phyloP scores from a whole-genome alignment of 1,140 invertebrate species.

The Marisa cornuarietis region DNA sequence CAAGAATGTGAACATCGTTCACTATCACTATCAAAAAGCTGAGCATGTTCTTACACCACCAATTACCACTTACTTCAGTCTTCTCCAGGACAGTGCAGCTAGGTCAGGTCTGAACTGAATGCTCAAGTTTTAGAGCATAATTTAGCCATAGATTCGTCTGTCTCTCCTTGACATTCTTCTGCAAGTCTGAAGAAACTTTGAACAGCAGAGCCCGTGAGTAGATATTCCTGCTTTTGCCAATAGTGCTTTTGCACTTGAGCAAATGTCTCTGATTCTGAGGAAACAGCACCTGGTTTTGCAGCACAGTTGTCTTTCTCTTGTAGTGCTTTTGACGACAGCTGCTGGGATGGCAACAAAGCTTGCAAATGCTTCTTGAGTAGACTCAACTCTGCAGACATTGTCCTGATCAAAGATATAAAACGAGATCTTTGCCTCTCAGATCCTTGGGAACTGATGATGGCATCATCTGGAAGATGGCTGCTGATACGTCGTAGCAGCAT shows the following conservation, averaged over 20 bases:
- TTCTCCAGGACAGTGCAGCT: too few relatives aligned
- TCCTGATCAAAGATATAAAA: neutral
- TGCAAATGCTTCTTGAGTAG: neutral
- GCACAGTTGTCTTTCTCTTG: too few relatives aligned
- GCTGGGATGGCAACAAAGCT: neutral
- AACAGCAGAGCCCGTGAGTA: neutral
- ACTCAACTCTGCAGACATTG: neutral
- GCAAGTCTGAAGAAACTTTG: neutral
- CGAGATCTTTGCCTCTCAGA: neutral
- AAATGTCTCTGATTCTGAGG: conserved; percentile 6
- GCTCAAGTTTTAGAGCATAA: neutral
- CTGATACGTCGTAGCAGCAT: neutral
- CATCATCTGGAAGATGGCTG: conserved; percentile 8
- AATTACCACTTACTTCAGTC: too few relatives aligned
- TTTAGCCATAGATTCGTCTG: neutral
- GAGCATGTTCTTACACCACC: too few relatives aligned
- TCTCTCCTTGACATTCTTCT: neutral
- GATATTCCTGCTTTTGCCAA: neutral
- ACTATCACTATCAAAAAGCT: too few relatives aligned
- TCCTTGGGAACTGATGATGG: neutral
- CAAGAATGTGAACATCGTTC: too few relatives aligned
- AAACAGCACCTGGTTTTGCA: too few relatives aligned
- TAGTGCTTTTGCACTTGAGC: neutral
- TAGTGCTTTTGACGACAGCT: neutral
- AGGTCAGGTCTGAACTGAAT: too few relatives aligned